phyloP scores from a whole-genome alignment of 2,113 vertebrate genomes.

The Ursus arctos region DNA sequence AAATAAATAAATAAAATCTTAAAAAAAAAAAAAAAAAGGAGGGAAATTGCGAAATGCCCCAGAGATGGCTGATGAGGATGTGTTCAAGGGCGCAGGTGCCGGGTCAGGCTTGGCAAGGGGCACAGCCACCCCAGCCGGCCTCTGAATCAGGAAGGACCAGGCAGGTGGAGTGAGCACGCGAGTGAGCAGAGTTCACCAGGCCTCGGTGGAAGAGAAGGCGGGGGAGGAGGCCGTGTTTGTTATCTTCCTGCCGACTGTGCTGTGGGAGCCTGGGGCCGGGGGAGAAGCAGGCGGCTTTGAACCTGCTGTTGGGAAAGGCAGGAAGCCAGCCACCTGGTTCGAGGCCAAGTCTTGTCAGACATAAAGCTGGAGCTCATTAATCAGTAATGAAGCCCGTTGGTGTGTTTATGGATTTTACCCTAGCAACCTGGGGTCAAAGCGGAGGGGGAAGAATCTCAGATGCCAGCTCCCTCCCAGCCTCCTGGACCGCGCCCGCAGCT shows the following conservation, averaged over 20 bases:
- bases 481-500: not conserved
- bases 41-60: not conserved
- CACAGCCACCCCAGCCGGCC: not conserved
- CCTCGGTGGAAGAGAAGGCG: not conserved
- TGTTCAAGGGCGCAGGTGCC: not conserved
- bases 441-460: not conserved
- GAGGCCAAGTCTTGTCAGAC: not conserved
- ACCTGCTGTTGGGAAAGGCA: not conserved
- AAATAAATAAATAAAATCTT: too few species aligned
- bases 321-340: not conserved
- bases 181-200: not conserved
- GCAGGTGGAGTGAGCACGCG: not conserved
- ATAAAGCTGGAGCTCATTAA: constrained; percentile 61
- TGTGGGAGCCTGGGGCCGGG: too few species aligned
- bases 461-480: not conserved
- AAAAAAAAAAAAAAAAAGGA: not conserved
- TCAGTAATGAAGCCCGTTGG: constrained; percentile 38
- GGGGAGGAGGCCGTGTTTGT: not conserved
- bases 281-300: not conserved
- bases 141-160: not conserved
- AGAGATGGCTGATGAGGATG: not conserved
- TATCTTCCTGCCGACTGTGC: not conserved
- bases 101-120: not conserved
- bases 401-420: constrained; percentile 54
- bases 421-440: constrained; percentile 56